phyloP scores from a whole-genome alignment of 2,888 invertebrate genomes.

The Apantesis nais region DNA sequence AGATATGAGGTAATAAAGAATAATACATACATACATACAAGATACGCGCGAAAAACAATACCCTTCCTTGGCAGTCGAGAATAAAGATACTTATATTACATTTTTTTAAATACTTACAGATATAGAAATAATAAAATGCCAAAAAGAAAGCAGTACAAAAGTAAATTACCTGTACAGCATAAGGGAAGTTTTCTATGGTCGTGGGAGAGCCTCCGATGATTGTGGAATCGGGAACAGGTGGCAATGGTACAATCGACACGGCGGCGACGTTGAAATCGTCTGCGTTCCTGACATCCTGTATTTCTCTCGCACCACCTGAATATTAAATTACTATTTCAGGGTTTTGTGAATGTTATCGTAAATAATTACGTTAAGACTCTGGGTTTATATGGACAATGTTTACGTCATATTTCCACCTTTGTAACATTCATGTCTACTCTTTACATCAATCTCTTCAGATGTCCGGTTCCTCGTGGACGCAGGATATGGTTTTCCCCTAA shows the following conservation, averaged over 20 bases:
- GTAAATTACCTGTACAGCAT: slow-evolving; percentile 63
- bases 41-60: too few species aligned
- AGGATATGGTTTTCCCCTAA: too few species aligned
- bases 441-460: too few species aligned
- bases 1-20: too few species aligned
- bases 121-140: background rate
- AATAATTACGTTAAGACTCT: too few species aligned
- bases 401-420: too few species aligned
- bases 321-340: background rate
- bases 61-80: too few species aligned
- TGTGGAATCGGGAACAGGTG: slow-evolving; percentile 39
- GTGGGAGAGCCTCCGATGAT: slow-evolving; percentile 68
- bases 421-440: too few species aligned
- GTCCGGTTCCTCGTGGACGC: too few species aligned
- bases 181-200: slow-evolving; percentile 65
- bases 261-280: slow-evolving; percentile 31
- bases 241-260: slow-evolving; percentile 25
- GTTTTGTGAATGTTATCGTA: background rate
- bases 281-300: background rate
- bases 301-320: slow-evolving; percentile 37
- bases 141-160: background rate
- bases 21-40: too few species aligned
- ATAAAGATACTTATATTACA: too few species aligned
- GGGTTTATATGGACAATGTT: too few species aligned
- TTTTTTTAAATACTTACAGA: background rate